phyloP scores from a whole-genome alignment of 2,113 vertebrate species.

The Trinectes maculatus region DNA sequence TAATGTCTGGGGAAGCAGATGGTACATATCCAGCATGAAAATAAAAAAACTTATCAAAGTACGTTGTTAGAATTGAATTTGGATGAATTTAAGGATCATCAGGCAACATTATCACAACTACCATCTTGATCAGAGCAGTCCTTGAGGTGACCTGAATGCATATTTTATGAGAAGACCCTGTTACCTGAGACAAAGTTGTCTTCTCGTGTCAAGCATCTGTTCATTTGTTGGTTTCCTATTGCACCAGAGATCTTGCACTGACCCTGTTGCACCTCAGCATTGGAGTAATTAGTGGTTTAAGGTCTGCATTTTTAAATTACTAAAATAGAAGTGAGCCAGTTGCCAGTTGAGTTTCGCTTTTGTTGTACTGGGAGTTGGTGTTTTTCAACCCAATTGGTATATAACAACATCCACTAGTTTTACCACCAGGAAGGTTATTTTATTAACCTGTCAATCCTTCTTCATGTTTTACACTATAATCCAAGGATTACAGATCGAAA shows the following conservation, averaged over 20 bases:
- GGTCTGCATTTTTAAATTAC: not conserved
- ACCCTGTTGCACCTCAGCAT: conserved; percentile 30
- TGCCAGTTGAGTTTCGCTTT: not conserved
- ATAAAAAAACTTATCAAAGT: not conserved
- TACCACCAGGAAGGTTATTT: too few relatives aligned
- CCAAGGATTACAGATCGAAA: too few relatives aligned
- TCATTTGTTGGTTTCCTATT: conserved; percentile 53
- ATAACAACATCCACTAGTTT: not conserved
- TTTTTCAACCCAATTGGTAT: not conserved
- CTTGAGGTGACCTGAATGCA: conserved; percentile 47
- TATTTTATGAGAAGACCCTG: conserved; percentile 54
- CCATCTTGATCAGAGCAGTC: not conserved
- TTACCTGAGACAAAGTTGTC: conserved; percentile 39
- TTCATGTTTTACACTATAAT: too few relatives aligned
- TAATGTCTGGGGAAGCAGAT: not conserved
- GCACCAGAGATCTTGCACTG: conserved; percentile 26
- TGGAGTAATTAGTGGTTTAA: conserved; percentile 41
- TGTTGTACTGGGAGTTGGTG: not conserved
- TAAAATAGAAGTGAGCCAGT: not conserved
- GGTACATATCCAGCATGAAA: not conserved
- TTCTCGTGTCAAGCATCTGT: conserved; percentile 56
- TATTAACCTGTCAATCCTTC: too few relatives aligned
- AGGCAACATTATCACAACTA: not conserved
- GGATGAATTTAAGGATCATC: not conserved
- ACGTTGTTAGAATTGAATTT: not conserved